Base-by-base conservation (phyloP, 2,113 vertebrate species). In the Ancistrus triradiatus region DNA sequence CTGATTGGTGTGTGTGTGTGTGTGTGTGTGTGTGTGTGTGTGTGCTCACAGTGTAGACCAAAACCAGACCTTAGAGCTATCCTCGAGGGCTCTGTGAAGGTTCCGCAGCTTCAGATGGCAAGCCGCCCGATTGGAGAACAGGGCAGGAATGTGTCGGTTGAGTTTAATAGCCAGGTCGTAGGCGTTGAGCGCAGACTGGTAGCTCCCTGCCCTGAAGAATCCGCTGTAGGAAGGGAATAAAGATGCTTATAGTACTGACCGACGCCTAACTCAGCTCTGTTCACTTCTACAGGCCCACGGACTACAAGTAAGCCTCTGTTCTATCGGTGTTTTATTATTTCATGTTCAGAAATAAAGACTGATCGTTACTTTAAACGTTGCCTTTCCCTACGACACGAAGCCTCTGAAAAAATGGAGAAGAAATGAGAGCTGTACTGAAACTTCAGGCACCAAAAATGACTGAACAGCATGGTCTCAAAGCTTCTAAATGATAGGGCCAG, bases 31-130 rank as follows among this genome's bases (percentile, higher is more conserved):
- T n/a, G n/a, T n/a, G n/a, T n/a, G n/a, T n/a, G n/a, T n/a, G n/a
- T n/a, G n/a, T n/a, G n/a, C n/a, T n/a, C n/a, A n/a, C n/a, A 3
- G 21, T 53, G 13, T 67, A 28, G 6, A n/a, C 18, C 9, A 19
- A 37, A 4, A 43, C 7, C 81, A 44, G 55, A 98, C 95, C 91
- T 89, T 87, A 47, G 94, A 95, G 47, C 91, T 89, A 74, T 98
- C 95, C 70, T 96, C 87, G 1, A 98, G 75, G 50, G 91, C 89
- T 80, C 95, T 98, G 80, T 98, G 94, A 8, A 98, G 79, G 59
- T 98, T 95, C 50, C 85, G 88, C 40, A 98, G 73, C 78, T 94
- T 93, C 15, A 99, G 88, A 67, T 98, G 95, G 79, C 93, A 95
- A 7, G 94, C 96, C 28, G 95, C 92, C 50, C 96, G 90, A 79